phyloP scores from a whole-genome alignment of 2,888 invertebrate genomes.

The Dicyrtoma fusca region DNA sequence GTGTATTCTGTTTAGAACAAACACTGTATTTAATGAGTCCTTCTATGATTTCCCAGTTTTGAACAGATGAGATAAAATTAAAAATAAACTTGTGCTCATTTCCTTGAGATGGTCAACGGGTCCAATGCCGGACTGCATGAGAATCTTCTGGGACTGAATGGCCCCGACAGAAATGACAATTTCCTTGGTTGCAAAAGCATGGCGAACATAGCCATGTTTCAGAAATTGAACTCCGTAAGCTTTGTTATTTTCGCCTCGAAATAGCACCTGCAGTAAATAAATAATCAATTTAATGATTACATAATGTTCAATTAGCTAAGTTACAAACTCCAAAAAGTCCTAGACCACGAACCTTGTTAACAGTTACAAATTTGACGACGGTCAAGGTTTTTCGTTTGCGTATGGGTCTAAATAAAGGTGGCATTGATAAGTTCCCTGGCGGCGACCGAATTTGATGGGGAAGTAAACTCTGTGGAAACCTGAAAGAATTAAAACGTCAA shows the following conservation, averaged over 20 bases:
- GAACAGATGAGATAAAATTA: no score
- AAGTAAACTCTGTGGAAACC: conserved; percentile 44
- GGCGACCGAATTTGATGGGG: conserved; percentile 43
- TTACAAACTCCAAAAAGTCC: not conserved
- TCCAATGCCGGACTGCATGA: not conserved
- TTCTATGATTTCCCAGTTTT: no score
- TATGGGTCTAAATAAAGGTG: conserved; percentile 42
- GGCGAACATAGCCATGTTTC: not conserved
- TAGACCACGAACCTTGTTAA: conserved; percentile 34
- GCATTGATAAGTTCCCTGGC: conserved; percentile 49
- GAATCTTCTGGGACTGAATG: not conserved
- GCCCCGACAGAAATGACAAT: not conserved
- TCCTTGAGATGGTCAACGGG: not conserved
- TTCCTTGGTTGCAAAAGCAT: not conserved
- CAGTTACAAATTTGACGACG: conserved; percentile 50
- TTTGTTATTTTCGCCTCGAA: not conserved
- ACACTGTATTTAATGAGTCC: no score
- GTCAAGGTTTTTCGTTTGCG: conserved; percentile 39
- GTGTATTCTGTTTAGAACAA: no score
- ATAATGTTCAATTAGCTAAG: not conserved
- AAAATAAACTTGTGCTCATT: no score
- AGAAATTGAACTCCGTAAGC: not conserved
- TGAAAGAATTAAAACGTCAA: no score
- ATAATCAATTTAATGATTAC: not conserved
- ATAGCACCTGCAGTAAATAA: not conserved